Percentiles rank a stretch among this genome's conserved stretches.
phyloP scores from a whole-genome alignment of 1,140 invertebrate species.

The Cylas formicarius region DNA sequence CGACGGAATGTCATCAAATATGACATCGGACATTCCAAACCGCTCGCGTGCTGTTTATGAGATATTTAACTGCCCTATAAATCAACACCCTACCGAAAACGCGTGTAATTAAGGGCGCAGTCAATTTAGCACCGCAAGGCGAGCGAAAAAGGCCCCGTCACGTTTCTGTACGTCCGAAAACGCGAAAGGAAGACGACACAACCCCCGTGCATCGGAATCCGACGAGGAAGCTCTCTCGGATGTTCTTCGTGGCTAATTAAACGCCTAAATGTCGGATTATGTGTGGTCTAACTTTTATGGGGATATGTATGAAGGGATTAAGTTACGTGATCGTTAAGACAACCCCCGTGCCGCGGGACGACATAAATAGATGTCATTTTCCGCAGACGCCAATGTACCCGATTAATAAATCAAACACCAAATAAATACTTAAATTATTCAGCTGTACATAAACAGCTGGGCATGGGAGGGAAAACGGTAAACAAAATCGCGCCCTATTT shows the following conservation, averaged over 20 bases:
- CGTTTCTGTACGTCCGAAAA: too few species aligned
- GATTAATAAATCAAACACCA: too few species aligned
- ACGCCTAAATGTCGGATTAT: constrained; percentile 24
- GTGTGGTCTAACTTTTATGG: constrained; percentile 21
- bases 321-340: too few species aligned
- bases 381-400: too few species aligned
- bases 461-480: too few species aligned
- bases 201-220: constrained; percentile 3
- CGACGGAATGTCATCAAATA: constrained; percentile 34
- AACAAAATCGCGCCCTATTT: too few species aligned
- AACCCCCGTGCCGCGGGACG: too few species aligned
- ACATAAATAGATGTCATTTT: too few species aligned
- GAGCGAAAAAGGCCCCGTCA: constrained; percentile 9
- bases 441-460: too few species aligned
- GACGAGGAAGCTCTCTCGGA: constrained; percentile 1
- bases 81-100: constrained; percentile 41
- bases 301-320: constrained; percentile 18
- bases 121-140: constrained; percentile 31
- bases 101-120: constrained; percentile 40
- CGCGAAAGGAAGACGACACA: too few species aligned
- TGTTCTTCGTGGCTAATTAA: constrained; percentile 24
- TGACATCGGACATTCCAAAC: constrained; percentile 37
- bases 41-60: constrained; percentile 44
- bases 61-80: constrained; percentile 45
- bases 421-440: too few species aligned